Evolutionary conservation across 2,888 invertebrate species (phyloP).

Genomic region (Pammene aurita): DNA sequence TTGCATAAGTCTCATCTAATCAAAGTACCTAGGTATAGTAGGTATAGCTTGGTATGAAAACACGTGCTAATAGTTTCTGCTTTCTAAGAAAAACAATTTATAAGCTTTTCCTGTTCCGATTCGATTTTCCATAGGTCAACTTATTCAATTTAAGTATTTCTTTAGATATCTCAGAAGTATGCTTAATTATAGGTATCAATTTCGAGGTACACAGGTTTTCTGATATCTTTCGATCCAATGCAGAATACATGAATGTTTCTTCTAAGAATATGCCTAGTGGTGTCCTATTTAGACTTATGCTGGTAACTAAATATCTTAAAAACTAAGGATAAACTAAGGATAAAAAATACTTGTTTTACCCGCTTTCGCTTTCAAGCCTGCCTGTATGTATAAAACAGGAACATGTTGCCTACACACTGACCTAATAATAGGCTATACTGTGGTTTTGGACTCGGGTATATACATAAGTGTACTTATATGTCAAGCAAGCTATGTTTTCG

Average conservation of each 20-base stretch:
- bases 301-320: constrained; percentile 3
- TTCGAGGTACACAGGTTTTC: background rate
- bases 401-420: background rate
- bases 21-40: too few relatives aligned
- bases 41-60: too few relatives aligned
- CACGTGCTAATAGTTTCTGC: too few relatives aligned
- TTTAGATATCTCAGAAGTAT: background rate
- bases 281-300: constrained; percentile 10
- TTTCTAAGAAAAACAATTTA: background rate
- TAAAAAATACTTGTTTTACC: background rate
- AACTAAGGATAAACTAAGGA: background rate
- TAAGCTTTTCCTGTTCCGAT: background rate
- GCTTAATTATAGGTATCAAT: background rate
- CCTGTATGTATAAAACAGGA: constrained; percentile 1
- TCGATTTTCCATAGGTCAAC: background rate
- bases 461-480: constrained; percentile 45
- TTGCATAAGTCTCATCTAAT: constrained; percentile 12
- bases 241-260: background rate
- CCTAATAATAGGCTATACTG: too few relatives aligned
- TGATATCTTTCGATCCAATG: background rate
- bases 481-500: constrained; percentile 62
- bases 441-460: constrained; percentile 67
- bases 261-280: background rate
- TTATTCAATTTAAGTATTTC: background rate
- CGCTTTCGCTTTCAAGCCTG: constrained; percentile 19